phyloP scores from a whole-genome alignment of 2,888 invertebrate species.

The Amorpha juglandis region DNA sequence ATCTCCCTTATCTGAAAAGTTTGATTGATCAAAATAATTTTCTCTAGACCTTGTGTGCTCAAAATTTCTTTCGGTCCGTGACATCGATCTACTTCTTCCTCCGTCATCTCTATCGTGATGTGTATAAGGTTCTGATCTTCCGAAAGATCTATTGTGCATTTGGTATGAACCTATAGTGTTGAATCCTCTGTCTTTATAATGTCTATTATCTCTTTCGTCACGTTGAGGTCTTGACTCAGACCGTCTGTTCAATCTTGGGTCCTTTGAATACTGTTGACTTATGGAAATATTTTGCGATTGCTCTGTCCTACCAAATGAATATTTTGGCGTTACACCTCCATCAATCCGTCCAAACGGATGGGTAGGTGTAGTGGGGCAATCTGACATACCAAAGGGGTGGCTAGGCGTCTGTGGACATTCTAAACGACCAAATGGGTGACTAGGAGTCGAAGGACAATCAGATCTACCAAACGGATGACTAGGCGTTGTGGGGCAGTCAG shows the following conservation, averaged over 20 bases:
- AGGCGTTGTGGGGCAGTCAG: conserved; percentile 51
- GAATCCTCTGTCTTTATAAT: conserved; percentile 52
- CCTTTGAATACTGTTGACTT: conserved; percentile 48
- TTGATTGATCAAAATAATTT: background rate
- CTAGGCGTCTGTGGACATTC: conserved; percentile 43
- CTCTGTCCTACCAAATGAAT: conserved; percentile 46
- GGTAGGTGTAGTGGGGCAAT: conserved; percentile 39
- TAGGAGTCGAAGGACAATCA: conserved; percentile 46
- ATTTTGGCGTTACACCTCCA: conserved; percentile 41
- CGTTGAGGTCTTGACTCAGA: conserved; percentile 49
- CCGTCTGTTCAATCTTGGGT: conserved; percentile 65
- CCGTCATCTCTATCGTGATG: conserved; percentile 50
- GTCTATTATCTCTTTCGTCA: conserved; percentile 53
- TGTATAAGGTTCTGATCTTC: conserved; percentile 28
- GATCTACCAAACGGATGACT: conserved; percentile 48
- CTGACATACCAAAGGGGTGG: conserved; percentile 44
- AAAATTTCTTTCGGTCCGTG: background rate
- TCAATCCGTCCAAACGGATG: conserved; percentile 47
- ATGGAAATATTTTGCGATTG: conserved; percentile 34
- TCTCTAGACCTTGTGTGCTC: background rate
- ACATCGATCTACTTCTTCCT: conserved; percentile 33
- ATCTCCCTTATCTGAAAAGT: conserved; percentile 38
- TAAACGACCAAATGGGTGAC: conserved; percentile 45
- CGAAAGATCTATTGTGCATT: conserved; percentile 42
- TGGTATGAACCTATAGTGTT: conserved; percentile 42